Evolutionary conservation across 2,797 vertebrate genomes (phyloP), one percentile per base, ranked within the genome.

Genomic region (Periophthalmus magnuspinnatus): DNA sequence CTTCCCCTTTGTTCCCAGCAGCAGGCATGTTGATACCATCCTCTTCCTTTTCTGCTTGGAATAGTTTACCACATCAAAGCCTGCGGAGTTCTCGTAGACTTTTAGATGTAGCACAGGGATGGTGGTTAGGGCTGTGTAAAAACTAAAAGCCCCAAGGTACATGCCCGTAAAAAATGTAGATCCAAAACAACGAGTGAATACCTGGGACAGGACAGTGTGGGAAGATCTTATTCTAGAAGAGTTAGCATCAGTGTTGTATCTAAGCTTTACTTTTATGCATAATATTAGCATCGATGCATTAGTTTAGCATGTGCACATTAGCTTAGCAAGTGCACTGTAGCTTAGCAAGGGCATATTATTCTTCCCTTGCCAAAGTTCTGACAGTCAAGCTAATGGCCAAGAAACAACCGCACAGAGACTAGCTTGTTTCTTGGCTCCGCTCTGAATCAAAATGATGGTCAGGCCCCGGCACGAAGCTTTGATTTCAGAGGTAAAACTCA

Each of bases 51-150:
- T 69, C 68, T 75, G 79, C 70, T 68, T 78, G 79, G 56, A 75
- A 72, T 60, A 67, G 33, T 72, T 86, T 48, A 71, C 74, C 86
- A 89, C 85, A 87, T 92, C 89, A 93, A 89, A 89, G 83, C 64
- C 0, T 11, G 60, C n/a, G 64, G 52, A 80, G 81, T 76, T 78
- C 45, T 70, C 84, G 84, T 73, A 75, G 75, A 81, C 69, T 65
- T 71, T 66, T 76, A 64, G 48, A 68, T 58, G 21, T 68, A 61
- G 62, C 65, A 71, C 71, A 67, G 81, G 85, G 75, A 58, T 57
- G 55, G 70, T 65, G 60, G 76, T 68, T 78, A 75, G 72, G 64
- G 60, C 62, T 57, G 72, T 81, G 75, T 82, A 88, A 89, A 89
- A 80, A 84, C 65, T 28, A 24, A 71, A 81, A 85, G 76, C 75